These are phyloP conservation scores for Spisula solida DNA, from an alignment of 2,888 invertebrate species.

Conservation along the genomic window DNA sequence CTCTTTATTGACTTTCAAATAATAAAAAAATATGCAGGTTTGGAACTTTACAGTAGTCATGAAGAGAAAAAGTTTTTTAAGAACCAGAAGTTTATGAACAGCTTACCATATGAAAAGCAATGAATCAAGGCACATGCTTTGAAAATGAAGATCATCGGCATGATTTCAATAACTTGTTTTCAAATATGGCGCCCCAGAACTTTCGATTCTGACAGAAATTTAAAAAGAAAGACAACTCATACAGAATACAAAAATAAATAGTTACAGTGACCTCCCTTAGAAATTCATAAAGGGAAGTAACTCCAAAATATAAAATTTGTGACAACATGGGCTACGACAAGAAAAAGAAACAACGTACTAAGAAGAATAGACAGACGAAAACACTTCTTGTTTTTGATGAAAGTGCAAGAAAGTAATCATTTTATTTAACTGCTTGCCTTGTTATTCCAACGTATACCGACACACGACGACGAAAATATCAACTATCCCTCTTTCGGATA, in stretches of 20 bases:
- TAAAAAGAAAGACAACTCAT: too few relatives aligned
- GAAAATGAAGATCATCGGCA: too few relatives aligned
- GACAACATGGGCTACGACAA: conserved; percentile 64
- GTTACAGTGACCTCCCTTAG: not conserved
- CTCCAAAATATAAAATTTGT: not conserved
- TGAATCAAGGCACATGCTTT: too few relatives aligned
- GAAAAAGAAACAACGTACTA: conserved; percentile 60
- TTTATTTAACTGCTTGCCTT: not conserved
- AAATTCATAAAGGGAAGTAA: not conserved
- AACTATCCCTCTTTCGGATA: conserved; percentile 1
- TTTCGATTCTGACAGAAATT: too few relatives aligned
- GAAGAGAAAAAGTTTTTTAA: too few relatives aligned
- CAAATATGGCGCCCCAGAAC: too few relatives aligned
- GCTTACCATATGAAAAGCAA: too few relatives aligned
- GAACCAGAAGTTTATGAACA: too few relatives aligned
- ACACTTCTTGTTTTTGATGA: conserved; percentile 80
- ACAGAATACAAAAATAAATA: not conserved
- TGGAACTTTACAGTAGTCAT: too few relatives aligned
- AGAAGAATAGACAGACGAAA: conserved; percentile 80
- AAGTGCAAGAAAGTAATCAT: conserved; percentile 76
- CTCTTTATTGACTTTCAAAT: too few relatives aligned
- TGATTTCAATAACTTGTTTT: too few relatives aligned
- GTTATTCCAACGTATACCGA: not conserved
- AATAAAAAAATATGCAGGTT: too few relatives aligned
- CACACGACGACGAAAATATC: not conserved